Base-by-base conservation (phyloP, 1,140 invertebrate species). In the Mamestra configurata region DNA sequence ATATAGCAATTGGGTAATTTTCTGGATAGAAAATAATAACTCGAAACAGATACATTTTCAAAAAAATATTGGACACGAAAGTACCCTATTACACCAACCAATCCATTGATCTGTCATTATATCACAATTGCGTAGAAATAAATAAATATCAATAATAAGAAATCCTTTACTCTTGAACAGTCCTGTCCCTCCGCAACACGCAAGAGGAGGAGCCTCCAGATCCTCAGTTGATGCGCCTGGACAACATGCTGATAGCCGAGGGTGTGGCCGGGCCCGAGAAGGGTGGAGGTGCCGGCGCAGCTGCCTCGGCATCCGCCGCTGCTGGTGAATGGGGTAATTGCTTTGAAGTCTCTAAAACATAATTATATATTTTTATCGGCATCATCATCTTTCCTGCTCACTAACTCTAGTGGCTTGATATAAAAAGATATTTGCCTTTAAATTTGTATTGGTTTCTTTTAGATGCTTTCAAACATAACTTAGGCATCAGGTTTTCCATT, bases 171-270 rank as follows among this genome's bases (percentile, higher is more conserved):
- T 18, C 4, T 11, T 40, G 0, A 22, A 66, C 46, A 98, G 99
- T 99, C 43, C 95, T 99, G 77, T 99, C 98, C 84, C 96, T 99
- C 88, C 97, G 99, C 85, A 99, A 99, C 94, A 98, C 98, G 83
- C 99, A 99, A 96, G 99, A 99, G 95, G 99, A 99, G 92, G 99
- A 99, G 90, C 98, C 99, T 0, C 99, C 99, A 90, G 99, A 99
- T 96, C 99, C 99, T 0, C 99, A 99, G 92, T 95, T 99, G 79
- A 99, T 99, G 98, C 96, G 99, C 85, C 95, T 99, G 90, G 99
- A 99, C 95, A 99, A 99, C 95, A 99, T 99, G 99, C 96, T 99
- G 90, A 99, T 99, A 84, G 99, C 99, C 0, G 99, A 99, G 95
- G 99, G 99, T 46, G 99, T 99, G 13, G 99, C 99, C 4, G 99